Percentiles rank a stretch among this genome's conserved stretches.
Conservation (phyloP, 1,140 invertebrate genomes). For the Brachionus rubens region DNA sequence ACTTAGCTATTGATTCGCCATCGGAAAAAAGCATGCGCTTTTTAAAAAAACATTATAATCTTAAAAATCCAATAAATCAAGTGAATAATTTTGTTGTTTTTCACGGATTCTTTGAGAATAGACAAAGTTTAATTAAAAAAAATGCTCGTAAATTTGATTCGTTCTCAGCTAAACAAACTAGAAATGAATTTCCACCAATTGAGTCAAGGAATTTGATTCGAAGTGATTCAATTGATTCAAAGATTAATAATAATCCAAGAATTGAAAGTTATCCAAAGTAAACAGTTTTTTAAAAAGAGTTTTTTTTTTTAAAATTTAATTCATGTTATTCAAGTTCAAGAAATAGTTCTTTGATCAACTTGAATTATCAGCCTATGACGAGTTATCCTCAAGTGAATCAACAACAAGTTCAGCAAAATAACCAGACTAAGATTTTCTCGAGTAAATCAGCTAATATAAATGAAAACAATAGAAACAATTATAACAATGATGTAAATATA, state of each 20-base stretch:
- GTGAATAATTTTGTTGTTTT: conserved; percentile 84
- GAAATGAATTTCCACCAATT: neutral
- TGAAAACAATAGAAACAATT: no score
- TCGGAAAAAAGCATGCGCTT: conserved; percentile 81
- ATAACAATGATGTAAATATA: no score
- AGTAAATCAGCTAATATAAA: no score
- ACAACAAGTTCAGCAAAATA: no score
- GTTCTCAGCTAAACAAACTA: neutral
- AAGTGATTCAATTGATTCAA: neutral
- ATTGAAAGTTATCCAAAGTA: no score
- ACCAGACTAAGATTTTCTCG: no score
- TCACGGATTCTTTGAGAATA: conserved; percentile 72
- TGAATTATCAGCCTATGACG: no score
- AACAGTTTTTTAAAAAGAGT: no score
- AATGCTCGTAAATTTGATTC: neutral
- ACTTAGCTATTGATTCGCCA: conserved; percentile 76
- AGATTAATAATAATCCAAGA: neutral
- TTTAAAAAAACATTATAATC: conserved; percentile 75
- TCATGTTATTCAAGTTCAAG: no score
- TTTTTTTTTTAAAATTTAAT: no score
- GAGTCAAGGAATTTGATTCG: neutral
- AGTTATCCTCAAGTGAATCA: no score
- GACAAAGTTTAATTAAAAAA: conserved; percentile 44
- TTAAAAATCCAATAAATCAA: conserved; percentile 71
- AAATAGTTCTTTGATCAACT: no score